Conservation (phyloP, 2,113 vertebrate species). For the Vimba vimba region DNA sequence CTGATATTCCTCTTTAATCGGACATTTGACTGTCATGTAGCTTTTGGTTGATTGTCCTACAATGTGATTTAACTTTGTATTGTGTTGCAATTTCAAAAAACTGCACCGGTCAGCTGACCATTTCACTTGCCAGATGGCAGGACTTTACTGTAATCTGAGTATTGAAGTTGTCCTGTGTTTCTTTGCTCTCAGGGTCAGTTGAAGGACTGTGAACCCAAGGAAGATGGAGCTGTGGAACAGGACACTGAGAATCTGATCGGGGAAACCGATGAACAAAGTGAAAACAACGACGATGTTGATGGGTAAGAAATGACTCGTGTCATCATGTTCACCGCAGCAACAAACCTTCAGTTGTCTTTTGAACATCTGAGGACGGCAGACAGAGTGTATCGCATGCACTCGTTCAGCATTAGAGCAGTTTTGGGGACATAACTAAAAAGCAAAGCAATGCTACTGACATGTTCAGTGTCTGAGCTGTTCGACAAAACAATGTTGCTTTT, state of each 20-base stretch:
- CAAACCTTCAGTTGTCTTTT: not conserved
- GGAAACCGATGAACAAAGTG: slow-evolving; percentile 75
- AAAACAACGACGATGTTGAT: slow-evolving; percentile 70
- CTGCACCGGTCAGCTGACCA: not conserved
- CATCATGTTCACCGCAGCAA: not conserved
- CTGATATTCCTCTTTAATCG: not conserved
- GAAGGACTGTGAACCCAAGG: slow-evolving; percentile 71
- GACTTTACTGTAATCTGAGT: not conserved
- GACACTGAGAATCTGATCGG: slow-evolving; percentile 81
- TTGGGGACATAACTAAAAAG: not conserved
- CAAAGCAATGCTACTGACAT: not conserved
- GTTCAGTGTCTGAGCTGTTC: not conserved
- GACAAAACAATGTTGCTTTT: not conserved
- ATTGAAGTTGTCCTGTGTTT: not conserved
- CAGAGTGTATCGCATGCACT: too few relatives aligned
- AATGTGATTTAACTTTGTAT: not conserved
- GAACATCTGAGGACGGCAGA: not conserved
- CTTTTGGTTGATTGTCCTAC: not conserved
- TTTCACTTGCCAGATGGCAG: not conserved
- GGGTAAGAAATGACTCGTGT: slow-evolving; percentile 70
- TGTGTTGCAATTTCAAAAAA: not conserved
- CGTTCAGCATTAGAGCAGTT: not conserved
- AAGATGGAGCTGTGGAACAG: slow-evolving; percentile 59
- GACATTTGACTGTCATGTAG: not conserved
- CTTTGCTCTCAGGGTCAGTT: slow-evolving; percentile 75